These are phyloP conservation scores for Brachypalpus laphriformis DNA, from an alignment of 2,888 invertebrate species.

Conservation along the genomic window DNA sequence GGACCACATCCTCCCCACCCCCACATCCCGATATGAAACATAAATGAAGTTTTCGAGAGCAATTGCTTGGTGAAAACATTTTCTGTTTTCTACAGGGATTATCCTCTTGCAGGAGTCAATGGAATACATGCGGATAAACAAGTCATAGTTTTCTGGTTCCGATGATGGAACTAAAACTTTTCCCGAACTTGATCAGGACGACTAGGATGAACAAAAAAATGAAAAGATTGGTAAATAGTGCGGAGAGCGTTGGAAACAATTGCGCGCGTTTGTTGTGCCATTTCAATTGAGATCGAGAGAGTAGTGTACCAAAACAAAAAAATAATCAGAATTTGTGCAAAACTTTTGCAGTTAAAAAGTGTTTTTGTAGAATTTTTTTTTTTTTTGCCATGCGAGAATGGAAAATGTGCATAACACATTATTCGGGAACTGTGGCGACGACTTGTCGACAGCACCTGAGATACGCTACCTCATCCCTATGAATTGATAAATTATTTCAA, in stretches of 20 bases:
- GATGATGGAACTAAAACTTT: constrained; percentile 63
- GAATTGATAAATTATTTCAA: constrained; percentile 55
- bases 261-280: constrained; percentile 44
- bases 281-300: constrained; percentile 40
- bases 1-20: neutral
- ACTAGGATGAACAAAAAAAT: neutral
- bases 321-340: constrained; percentile 46
- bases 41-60: constrained; percentile 31
- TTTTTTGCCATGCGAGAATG: constrained; percentile 19
- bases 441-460: constrained; percentile 72
- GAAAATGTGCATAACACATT: constrained; percentile 66
- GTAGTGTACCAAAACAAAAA: constrained; percentile 17
- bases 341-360: constrained; percentile 71
- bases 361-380: constrained; percentile 27
- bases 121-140: constrained; percentile 45
- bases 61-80: constrained; percentile 42
- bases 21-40: neutral
- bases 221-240: constrained; percentile 60
- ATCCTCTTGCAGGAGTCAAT: constrained; percentile 2
- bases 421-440: constrained; percentile 59
- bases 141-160: constrained; percentile 20
- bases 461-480: constrained; percentile 7
- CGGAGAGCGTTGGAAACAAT: constrained; percentile 62
- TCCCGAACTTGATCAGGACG: constrained; percentile 30
- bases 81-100: constrained; percentile 28